These are phyloP conservation scores for Hyles euphorbiae DNA, from an alignment of 1,140 invertebrate species.

Conservation along the genomic window DNA sequence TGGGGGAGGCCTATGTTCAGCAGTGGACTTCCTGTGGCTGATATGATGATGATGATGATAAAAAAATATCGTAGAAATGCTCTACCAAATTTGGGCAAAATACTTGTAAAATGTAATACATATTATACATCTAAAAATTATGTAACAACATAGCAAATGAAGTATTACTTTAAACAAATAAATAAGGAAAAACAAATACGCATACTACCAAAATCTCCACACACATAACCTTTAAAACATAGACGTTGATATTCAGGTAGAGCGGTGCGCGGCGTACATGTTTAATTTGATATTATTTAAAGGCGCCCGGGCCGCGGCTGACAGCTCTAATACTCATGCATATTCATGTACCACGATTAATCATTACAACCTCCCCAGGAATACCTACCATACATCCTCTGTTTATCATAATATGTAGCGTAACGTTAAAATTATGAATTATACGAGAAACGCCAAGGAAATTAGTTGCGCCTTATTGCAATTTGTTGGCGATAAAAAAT, in stretches of 20 bases:
- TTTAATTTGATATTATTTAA: constrained; percentile 70
- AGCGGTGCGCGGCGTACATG: constrained; percentile 41
- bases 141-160: too few species aligned
- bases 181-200: too few species aligned
- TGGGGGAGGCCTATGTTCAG: too few species aligned
- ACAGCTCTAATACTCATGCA: constrained; percentile 60
- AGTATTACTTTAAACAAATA: too few species aligned
- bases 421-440: constrained; percentile 28
- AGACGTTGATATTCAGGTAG: constrained; percentile 17
- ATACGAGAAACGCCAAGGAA: constrained; percentile 19
- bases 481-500: constrained; percentile 15
- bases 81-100: too few species aligned
- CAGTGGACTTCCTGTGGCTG: too few species aligned
- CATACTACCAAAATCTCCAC: too few species aligned
- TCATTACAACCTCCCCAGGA: constrained; percentile 32
- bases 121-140: too few species aligned
- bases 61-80: too few species aligned
- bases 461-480: constrained; percentile 19
- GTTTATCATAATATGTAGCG: constrained; percentile 20
- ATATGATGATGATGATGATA: too few species aligned
- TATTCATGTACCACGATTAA: constrained; percentile 71
- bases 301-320: constrained; percentile 43
- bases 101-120: too few species aligned
- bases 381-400: constrained; percentile 22
- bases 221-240: constrained; percentile 1